A percentile compares a stretch with the other conserved stretches of the same genome.
Evolutionary conservation across 2,113 vertebrate species (phyloP).

Genomic region (Elanoides forficatus): DNA sequence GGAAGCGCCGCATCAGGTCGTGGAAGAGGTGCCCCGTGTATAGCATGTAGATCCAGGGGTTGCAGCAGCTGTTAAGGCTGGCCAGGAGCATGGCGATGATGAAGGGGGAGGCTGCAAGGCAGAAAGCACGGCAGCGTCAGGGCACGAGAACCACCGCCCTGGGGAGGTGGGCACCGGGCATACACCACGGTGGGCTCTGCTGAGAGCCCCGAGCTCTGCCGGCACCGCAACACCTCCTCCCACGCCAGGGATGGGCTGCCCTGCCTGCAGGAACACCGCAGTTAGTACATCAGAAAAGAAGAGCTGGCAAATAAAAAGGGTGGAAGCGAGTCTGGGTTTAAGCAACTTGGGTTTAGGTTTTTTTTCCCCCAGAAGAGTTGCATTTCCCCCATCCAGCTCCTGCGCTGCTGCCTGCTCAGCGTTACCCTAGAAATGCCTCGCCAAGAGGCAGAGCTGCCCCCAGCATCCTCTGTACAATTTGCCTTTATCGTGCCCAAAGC

Average conservation of each 20-base stretch:
- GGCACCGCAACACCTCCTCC: accelerated
- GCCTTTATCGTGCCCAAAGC: accelerated
- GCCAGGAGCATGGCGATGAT: slow-evolving; percentile 92
- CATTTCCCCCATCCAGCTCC: not conserved
- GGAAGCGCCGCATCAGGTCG: slow-evolving; percentile 76
- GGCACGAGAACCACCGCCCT: not conserved
- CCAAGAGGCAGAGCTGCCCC: not conserved
- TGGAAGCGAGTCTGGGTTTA: accelerated
- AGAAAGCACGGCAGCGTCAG: not conserved
- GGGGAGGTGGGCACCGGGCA: not conserved
- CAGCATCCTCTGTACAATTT: not conserved
- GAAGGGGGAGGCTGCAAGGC: slow-evolving; percentile 80
- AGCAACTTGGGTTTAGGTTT: accelerated
- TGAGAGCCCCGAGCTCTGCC: not conserved
- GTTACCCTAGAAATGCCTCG: accelerated
- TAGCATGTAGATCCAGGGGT: slow-evolving; percentile 97
- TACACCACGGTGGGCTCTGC: accelerated
- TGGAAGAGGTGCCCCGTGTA: slow-evolving; percentile 91
- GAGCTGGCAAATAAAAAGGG: not conserved
- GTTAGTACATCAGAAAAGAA: accelerated
- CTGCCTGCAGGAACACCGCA: accelerated
- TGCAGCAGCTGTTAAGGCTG: slow-evolving; percentile 95
- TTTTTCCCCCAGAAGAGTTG: too few species aligned
- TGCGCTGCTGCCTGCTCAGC: accelerated
- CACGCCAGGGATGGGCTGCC: accelerated